Base-by-base conservation (phyloP, 1,140 invertebrate genomes). In the Heliothis subflexa region DNA sequence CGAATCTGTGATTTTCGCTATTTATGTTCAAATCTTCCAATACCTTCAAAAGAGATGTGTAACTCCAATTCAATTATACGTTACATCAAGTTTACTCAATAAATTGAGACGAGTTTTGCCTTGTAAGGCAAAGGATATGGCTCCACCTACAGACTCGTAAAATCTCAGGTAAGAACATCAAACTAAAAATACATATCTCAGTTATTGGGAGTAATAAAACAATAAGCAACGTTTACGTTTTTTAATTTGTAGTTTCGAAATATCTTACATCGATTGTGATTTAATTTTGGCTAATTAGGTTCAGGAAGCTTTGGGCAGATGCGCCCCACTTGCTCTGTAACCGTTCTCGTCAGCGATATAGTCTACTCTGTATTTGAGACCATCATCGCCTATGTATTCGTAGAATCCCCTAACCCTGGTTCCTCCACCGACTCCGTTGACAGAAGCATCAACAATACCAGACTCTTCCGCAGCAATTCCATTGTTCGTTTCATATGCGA, bases 331-430 rank as follows among this genome's bases (percentile, higher is more conserved):
- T 12, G 96, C 95, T 80, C 95, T 94, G 91, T 96, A 97, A 14
- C 96, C 96, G 18, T 96, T 95, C 86, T 96, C 96, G 80, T 96
- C 96, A 83, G 96, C 96, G 12, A 94, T 93, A 80, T 97, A 97
- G 68, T 95, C 95, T 1, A 97, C 95, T 62, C 95, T 93, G 86
- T 96, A 95, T 21, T 93, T 91, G 49, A 95, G 84, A 55, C 95
- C 95, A 88, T 96, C 95, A 49, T 95, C 93, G 9, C 95, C 95
- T 25, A 95, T 91, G 78, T 96, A 96, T 84, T 96, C 95, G 78
- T 96, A 96, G 80, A 95, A 95, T 14, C 96, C 96, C 33, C 95
- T 94, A 0, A 96, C 97, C 52, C 95, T 95, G 64, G 96, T 96
- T 3, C 96, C 96, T 80, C 96, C 96, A 40, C 95, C 61, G 45